These are phyloP conservation scores for Tyrophagus putrescentiae DNA, from an alignment of 1,140 invertebrate species.

Conservation along the genomic window DNA sequence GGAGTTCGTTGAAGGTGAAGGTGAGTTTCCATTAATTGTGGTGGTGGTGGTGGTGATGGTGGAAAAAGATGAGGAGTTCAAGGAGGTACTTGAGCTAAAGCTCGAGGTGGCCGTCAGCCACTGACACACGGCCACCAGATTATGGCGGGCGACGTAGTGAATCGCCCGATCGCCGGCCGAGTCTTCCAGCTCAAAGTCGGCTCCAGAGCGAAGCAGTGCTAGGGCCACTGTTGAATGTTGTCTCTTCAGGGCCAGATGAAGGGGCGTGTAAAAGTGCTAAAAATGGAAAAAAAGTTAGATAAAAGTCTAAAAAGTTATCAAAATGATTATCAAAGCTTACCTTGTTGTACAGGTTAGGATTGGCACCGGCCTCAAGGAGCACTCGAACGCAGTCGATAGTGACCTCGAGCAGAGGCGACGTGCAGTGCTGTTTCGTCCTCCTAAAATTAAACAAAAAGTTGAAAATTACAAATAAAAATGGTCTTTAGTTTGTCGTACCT, in stretches of 20 bases:
- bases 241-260: conserved; percentile 47
- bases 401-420: conserved; percentile 40
- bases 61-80: too few species aligned
- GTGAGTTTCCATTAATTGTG: too few species aligned
- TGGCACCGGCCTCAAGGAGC: conserved; percentile 45
- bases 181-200: conserved; percentile 34
- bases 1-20: too few species aligned
- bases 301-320: background rate
- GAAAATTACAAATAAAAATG: conserved; percentile 13
- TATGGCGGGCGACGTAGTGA: conserved; percentile 52
- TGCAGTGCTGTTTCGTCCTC: conserved; percentile 46
- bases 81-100: too few species aligned
- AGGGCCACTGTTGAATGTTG: conserved; percentile 45
- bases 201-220: conserved; percentile 50
- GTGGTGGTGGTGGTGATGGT: too few species aligned
- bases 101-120: too few species aligned
- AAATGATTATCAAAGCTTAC: conserved; percentile 28
- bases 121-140: conserved; percentile 51
- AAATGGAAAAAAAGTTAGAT: conserved; percentile 22
- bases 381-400: conserved; percentile 43
- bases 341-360: conserved; percentile 42
- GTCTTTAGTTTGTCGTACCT: conserved; percentile 27
- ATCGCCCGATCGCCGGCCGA: conserved; percentile 49
- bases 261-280: conserved; percentile 41
- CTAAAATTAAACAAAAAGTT: conserved; percentile 31